Base-by-base conservation (phyloP, 2,113 vertebrate genomes). In the Zosterops borbonicus region DNA sequence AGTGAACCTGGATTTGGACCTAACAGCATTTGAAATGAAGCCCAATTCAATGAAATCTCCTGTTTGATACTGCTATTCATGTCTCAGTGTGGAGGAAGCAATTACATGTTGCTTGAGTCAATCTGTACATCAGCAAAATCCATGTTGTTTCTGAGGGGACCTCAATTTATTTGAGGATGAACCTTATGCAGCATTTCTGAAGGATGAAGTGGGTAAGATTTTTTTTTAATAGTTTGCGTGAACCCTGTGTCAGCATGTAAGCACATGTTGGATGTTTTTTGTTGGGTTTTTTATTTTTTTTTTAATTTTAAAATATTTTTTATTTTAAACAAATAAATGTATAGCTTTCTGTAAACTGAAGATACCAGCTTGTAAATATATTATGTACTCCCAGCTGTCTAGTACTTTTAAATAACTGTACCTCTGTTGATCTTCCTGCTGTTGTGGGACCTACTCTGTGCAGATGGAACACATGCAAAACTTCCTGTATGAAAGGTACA, bases 281-380 rank as follows among this genome's bases (percentile, higher is more conserved):
- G 37, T 39, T 39, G 37, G 37, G 9, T 39, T 39, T 39, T 39
- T 39, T n/a, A n/a, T n/a, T 39, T 37, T 39, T 10, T 39, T 39
- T 39, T 39, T 39, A 39, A 39, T 39, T 39, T 39, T 39, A 10
- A 37, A 9, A 17, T 31, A 76, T 83, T 91, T 95, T 73, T 59
- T 93, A 81, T 88, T 87, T 92, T 35, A 50, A 75, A n/a, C 31
- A 55, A 77, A 50, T 24, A 68, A 24, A 55, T 87, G 24, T 84
- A 78, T 90, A 82, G 77, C 90, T 87, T 81, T 70, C 41, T 86
- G 74, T 92, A 79, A 94, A 87, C 68, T 59, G 65, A 92, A 83
- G 70, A 78, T 89, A 65, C 39, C 69, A 76, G 81, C 63, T 94
- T 90, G 55, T 81, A 63, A 86, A 69, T 92, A 5, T 60, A 75